Evolutionary conservation across 2,113 vertebrate species (phyloP).

Genomic region (Melanostigma gelatinosum): DNA sequence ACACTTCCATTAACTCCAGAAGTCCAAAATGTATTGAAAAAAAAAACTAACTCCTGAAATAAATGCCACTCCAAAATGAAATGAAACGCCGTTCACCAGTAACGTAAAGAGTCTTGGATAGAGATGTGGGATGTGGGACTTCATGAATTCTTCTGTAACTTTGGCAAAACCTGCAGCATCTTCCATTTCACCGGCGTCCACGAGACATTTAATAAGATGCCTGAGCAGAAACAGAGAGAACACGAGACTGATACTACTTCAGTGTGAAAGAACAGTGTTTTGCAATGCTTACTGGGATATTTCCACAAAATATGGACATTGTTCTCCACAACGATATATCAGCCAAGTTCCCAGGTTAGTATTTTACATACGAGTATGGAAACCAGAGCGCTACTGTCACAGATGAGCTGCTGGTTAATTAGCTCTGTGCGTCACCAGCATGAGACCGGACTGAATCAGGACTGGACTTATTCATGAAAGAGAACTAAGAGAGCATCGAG

Average conservation of each 20-base stretch:
- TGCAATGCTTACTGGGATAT: background rate
- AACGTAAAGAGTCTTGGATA: constrained; percentile 84
- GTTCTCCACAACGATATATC: background rate
- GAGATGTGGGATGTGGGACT: constrained; percentile 80
- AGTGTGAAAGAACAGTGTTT: background rate
- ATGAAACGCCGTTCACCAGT: constrained; percentile 81
- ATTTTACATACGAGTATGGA: background rate
- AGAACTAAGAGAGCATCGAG: constrained; percentile 7
- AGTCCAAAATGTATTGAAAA: background rate
- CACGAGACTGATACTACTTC: background rate
- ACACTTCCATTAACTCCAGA: background rate
- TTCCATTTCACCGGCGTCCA: constrained; percentile 83
- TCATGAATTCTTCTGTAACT: constrained; percentile 84
- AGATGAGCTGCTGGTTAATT: constrained; percentile 46
- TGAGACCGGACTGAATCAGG: constrained; percentile 25
- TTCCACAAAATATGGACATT: background rate
- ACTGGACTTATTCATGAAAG: constrained; percentile 14
- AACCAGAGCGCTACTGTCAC: background rate
- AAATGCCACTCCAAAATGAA: background rate
- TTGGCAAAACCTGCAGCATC: constrained; percentile 83
- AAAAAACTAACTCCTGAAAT: background rate
- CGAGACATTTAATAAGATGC: constrained; percentile 87
- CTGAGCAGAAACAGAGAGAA: constrained; percentile 72
- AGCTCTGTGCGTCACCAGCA: constrained; percentile 17
- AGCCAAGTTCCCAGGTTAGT: background rate